Percentiles rank a stretch among this genome's conserved stretches.
phyloP scores from a whole-genome alignment of 2,888 invertebrate genomes.

The Drosophila dives region DNA sequence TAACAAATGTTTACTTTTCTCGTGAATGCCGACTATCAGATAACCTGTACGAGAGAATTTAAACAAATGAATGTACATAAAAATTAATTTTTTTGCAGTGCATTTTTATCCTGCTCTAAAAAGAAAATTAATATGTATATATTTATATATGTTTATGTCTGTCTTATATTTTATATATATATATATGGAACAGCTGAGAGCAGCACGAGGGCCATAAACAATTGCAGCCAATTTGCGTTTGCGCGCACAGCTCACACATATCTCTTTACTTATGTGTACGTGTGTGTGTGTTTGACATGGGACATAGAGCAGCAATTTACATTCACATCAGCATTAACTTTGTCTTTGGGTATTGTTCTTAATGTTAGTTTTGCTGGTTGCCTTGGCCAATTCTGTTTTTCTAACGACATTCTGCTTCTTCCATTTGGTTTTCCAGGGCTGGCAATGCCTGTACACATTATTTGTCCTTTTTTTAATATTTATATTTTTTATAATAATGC shows the following conservation, averaged over 20 bases:
- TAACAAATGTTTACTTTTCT: neutral
- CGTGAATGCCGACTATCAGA: slow-evolving; percentile 4
- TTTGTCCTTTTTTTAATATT: neutral
- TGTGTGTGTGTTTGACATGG: slow-evolving; percentile 27
- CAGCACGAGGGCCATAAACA: slow-evolving; percentile 14
- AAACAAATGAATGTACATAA: neutral
- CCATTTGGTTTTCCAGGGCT: slow-evolving; percentile 29
- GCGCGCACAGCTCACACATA: slow-evolving; percentile 35
- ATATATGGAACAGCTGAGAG: slow-evolving; percentile 43
- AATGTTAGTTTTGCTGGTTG: slow-evolving; percentile 5
- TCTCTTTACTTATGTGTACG: neutral
- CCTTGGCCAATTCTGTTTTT: slow-evolving; percentile 27
- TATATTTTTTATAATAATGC: neutral
- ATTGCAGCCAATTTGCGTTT: slow-evolving; percentile 43
- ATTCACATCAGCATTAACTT: slow-evolving; percentile 18
- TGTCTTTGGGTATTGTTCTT: slow-evolving; percentile 14
- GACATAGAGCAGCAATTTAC: slow-evolving; percentile 38
- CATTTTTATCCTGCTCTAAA: neutral
- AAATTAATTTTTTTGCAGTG: too few relatives aligned
- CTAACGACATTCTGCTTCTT: slow-evolving; percentile 14
- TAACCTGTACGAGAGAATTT: slow-evolving; percentile 6
- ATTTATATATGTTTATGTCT: neutral
- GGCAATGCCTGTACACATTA: neutral
- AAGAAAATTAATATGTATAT: neutral
- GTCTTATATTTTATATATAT: too few relatives aligned